Evolutionary conservation across 2,888 invertebrate genomes (phyloP).

Genomic region (Sphaeridia pumilis): DNA sequence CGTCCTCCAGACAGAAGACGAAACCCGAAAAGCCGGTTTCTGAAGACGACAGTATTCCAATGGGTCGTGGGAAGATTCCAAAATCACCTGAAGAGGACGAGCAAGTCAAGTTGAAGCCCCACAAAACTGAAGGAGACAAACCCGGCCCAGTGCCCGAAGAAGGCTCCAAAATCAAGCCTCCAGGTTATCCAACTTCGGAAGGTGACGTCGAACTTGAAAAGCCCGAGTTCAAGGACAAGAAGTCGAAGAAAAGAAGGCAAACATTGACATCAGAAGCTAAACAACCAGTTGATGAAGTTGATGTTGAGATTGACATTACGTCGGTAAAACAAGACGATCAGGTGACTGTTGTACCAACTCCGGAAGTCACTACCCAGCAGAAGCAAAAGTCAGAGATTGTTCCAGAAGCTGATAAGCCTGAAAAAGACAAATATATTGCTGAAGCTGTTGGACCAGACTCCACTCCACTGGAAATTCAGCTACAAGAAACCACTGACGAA

Average conservation of each 20-base stretch:
- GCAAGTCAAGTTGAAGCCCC: slow-evolving; percentile 8
- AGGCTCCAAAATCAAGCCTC: slow-evolving; percentile 20
- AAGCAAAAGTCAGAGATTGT: too few relatives aligned
- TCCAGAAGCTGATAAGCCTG: too few relatives aligned
- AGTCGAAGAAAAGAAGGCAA: slow-evolving; percentile 10
- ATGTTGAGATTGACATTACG: neutral
- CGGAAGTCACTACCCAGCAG: too few relatives aligned
- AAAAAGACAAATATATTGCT: slow-evolving; percentile 7
- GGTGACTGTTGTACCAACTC: neutral
- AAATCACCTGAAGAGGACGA: slow-evolving; percentile 8
- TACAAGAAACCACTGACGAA: slow-evolving; percentile 10
- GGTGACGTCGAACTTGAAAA: slow-evolving; percentile 37
- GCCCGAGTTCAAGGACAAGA: slow-evolving; percentile 27
- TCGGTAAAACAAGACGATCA: neutral
- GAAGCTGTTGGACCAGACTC: slow-evolving; percentile 4
- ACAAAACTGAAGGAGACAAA: slow-evolving; percentile 1
- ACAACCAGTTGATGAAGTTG: neutral
- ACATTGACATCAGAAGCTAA: neutral
- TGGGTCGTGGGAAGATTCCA: slow-evolving; percentile 12
- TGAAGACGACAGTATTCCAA: slow-evolving; percentile 1
- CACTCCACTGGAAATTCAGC: neutral
- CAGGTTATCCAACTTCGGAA: slow-evolving; percentile 25
- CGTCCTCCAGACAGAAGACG: too few relatives aligned
- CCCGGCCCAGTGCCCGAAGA: neutral
- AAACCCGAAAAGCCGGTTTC: neutral